A percentile compares a stretch with the other conserved stretches of the same genome.
These are phyloP conservation scores for Leucoraja ocellata DNA, from an alignment of 2,797 vertebrate species.

Conservation along the genomic window DNA sequence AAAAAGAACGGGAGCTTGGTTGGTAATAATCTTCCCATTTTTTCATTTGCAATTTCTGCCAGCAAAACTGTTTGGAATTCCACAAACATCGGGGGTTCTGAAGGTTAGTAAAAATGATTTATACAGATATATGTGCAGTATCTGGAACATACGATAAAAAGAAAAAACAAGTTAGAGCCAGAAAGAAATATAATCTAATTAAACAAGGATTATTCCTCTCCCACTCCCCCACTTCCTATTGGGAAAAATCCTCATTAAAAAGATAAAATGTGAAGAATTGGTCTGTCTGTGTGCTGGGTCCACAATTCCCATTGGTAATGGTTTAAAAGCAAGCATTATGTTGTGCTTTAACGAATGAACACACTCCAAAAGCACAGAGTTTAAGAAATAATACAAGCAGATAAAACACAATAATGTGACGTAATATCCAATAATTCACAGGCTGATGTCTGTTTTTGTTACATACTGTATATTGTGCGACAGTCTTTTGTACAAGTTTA, in stretches of 20 bases:
- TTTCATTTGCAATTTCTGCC: constrained; percentile 14
- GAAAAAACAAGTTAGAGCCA: not conserved
- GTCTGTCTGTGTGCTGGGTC: not conserved
- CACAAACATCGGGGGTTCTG: not conserved
- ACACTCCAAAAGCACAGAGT: constrained; percentile 19
- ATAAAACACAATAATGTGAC: not conserved
- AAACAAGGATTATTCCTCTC: not conserved
- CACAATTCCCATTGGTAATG: not conserved
- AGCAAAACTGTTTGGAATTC: not conserved
- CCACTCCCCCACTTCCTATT: not conserved
- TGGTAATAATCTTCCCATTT: not conserved
- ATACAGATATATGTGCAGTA: constrained; percentile 5
- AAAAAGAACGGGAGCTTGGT: not conserved
- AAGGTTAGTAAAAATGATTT: constrained; percentile 31
- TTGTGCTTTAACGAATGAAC: not conserved
- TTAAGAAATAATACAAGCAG: not conserved
- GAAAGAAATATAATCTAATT: not conserved
- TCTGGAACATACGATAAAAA: constrained; percentile 5
- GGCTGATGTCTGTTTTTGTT: not conserved
- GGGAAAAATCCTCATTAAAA: not conserved
- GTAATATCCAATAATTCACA: not conserved
- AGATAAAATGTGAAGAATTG: not conserved
- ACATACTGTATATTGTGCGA: no score
- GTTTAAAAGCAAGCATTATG: not conserved
- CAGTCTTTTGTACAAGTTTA: no score